Evolutionary conservation across 2,113 vertebrate species (phyloP).

Genomic region (Paramormyrops kingsleyae): DNA sequence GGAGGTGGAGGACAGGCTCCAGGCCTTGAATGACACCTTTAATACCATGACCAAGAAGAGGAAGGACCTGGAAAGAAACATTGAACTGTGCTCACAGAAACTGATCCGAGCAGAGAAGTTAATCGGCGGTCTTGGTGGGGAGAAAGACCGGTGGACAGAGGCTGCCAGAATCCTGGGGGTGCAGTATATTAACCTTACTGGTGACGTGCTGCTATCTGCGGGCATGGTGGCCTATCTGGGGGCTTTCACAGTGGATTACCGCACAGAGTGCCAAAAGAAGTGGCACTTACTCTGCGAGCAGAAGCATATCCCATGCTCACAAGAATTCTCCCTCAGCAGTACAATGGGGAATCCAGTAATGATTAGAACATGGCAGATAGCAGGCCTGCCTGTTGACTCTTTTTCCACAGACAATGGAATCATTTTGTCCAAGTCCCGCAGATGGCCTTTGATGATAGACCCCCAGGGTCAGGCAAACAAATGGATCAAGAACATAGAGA

Average conservation of each 20-base stretch:
- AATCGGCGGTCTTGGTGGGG: slow-evolving; percentile 82
- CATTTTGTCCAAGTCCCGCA: slow-evolving; percentile 81
- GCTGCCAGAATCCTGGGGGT: slow-evolving; percentile 64
- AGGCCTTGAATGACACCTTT: slow-evolving; percentile 71
- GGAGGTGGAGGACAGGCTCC: slow-evolving; percentile 70
- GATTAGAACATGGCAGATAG: slow-evolving; percentile 82
- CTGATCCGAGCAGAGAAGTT: slow-evolving; percentile 77
- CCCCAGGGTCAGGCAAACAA: slow-evolving; percentile 92
- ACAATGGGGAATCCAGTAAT: slow-evolving; percentile 77
- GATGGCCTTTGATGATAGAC: slow-evolving; percentile 89
- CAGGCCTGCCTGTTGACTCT: slow-evolving; percentile 79
- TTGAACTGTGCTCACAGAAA: slow-evolving; percentile 82
- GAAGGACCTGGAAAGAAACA: slow-evolving; percentile 70
- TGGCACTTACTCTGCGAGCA: slow-evolving; percentile 71
- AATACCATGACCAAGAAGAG: slow-evolving; percentile 73
- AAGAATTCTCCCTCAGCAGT: slow-evolving; percentile 71
- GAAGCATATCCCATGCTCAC: slow-evolving; percentile 71
- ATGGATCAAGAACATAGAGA: slow-evolving; percentile 94
- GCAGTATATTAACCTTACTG: slow-evolving; percentile 73
- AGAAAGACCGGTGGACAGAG: slow-evolving; percentile 87
- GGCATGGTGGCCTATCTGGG: slow-evolving; percentile 82
- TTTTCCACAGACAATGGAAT: slow-evolving; percentile 89
- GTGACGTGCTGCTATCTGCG: slow-evolving; percentile 80
- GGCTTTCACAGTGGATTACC: slow-evolving; percentile 82
- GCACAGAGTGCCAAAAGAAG: slow-evolving; percentile 64